Evolutionary conservation across 2,888 invertebrate genomes (phyloP), one percentile per base, ranked within the genome.

Genomic region (Julus scandinavius): DNA sequence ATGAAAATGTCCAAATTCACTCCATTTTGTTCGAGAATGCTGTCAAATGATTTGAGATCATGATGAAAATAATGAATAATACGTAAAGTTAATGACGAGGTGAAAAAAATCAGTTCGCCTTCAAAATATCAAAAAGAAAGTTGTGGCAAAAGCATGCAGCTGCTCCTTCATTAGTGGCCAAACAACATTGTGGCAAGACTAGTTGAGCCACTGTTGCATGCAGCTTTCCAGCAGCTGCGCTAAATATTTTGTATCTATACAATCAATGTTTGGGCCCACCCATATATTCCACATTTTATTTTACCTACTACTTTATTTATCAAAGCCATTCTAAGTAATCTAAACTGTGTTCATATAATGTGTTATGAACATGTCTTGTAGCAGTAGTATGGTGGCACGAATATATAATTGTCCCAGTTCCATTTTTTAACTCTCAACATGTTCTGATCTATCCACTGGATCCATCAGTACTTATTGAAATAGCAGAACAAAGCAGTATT

Each of bases 121-220:
- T 80, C 80, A 80, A 80, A 80, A 80, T 80, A 80, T 80, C 80
- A 80, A 80, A 72, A 80, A 80, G 80, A 80, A 80, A 80, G 80
- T 80, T 80, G 80, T 80, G 80, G 80, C 38, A 38, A 80, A 80
- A 38, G 80, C 80, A 80, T 15, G 80, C 80, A 80, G 80, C 80
- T 80, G 80, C 80, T 80, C 80, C 80, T 80, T 80, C 80, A 80
- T 80, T 80, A 80, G 80, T 80, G 80, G 38, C 80, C 80, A 80
- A 80, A 38, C 80, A 80, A 80, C 80, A 80, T 38, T 29, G 29
- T 80, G 80, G 80, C 80, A 80, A 15, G 80, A 80, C 80, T 80
- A 80, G 80, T 80, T 80, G 29, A 29, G 29, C 80, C 80, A 80
- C 29, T 80, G 80, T 15, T 80, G 80, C 80, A 80, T 80, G 80